These are phyloP conservation scores for Brachylomia viminalis DNA, from an alignment of 2,888 invertebrate genomes.

Conservation along the genomic window DNA sequence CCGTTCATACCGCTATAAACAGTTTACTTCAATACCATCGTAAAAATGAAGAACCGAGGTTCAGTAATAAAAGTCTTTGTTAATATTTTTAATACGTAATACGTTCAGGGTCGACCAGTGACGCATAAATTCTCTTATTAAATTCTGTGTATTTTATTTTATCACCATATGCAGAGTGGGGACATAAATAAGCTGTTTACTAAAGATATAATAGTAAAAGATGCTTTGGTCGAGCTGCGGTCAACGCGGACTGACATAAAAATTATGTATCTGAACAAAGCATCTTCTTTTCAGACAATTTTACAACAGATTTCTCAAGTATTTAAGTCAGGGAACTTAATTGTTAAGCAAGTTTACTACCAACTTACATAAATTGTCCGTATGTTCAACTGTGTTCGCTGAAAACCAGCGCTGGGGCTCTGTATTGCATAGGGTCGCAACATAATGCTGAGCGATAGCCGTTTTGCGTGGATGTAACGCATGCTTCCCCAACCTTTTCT, in stretches of 20 bases:
- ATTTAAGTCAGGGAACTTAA: too few relatives aligned
- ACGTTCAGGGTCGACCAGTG: constrained; percentile 53
- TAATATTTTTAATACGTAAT: constrained; percentile 68
- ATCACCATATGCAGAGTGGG: constrained; percentile 54
- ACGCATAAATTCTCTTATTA: constrained; percentile 64
- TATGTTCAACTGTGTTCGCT: too few relatives aligned
- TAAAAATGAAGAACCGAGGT: constrained; percentile 67
- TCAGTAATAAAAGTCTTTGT: constrained; percentile 66
- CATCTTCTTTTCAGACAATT: background rate
- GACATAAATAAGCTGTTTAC: constrained; percentile 35
- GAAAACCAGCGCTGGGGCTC: too few relatives aligned
- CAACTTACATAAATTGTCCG: too few relatives aligned
- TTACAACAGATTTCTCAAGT: constrained; percentile 1
- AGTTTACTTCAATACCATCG: constrained; percentile 67
- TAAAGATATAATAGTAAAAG: constrained; percentile 38
- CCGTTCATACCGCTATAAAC: constrained; percentile 66
- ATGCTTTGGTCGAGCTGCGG: constrained; percentile 18
- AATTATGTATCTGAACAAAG: constrained; percentile 19
- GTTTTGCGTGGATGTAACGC: too few relatives aligned
- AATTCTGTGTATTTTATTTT: constrained; percentile 51
- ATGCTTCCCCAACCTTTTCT: too few relatives aligned
- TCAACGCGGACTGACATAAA: constrained; percentile 3
- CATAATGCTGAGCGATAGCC: too few relatives aligned
- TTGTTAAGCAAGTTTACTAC: too few relatives aligned
- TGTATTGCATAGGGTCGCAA: too few relatives aligned